phyloP scores from a whole-genome alignment of 2,888 invertebrate genomes.

The Sphecodes monilicornis region DNA sequence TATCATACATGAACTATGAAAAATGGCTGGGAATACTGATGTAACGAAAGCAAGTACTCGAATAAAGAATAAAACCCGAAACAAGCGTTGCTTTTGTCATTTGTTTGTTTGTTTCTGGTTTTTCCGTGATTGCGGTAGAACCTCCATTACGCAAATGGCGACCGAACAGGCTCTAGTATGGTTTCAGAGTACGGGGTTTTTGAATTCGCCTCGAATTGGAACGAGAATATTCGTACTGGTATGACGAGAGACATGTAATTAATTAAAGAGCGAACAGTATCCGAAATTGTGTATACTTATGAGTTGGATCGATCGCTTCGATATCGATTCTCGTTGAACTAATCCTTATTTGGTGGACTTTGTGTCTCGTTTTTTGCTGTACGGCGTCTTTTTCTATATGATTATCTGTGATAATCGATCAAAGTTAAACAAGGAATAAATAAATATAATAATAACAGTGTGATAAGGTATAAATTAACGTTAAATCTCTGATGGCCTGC shows the following conservation, averaged over 20 bases:
- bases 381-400: background rate
- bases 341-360: background rate
- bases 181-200: background rate
- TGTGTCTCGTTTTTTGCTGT: background rate
- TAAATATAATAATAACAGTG: background rate
- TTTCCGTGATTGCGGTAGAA: constrained; percentile 16
- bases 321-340: background rate
- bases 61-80: constrained; percentile 20
- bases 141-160: constrained; percentile 12
- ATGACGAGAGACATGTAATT: background rate
- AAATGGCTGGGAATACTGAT: background rate
- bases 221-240: background rate
- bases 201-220: background rate
- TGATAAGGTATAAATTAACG: background rate
- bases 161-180: background rate
- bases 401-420: background rate
- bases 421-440: background rate
- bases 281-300: background rate
- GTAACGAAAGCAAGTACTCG: background rate
- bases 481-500: background rate
- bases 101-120: background rate
- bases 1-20: constrained; percentile 17
- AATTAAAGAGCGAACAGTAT: background rate
- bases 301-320: background rate
- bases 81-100: background rate